Base-by-base conservation (phyloP, 2,888 invertebrate species). In the Maniola hyperantus region DNA sequence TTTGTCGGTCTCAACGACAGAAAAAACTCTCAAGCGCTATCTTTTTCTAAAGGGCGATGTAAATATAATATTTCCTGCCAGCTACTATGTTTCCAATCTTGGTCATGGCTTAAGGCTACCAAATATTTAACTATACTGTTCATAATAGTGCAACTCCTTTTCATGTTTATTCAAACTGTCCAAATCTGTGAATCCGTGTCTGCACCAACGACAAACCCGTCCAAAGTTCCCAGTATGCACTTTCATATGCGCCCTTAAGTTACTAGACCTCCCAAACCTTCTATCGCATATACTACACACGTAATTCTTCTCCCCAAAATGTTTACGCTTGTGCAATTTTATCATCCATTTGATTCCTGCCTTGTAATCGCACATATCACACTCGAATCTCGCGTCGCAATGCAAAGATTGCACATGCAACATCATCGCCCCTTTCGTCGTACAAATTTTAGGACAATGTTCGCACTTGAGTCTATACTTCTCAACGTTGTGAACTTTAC, bases 241-340 rank as follows among this genome's bases (percentile, higher is more conserved):
- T 64, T 86, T 89, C 83, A 90, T 86, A 72, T 90, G 89, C 0
- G 83, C 79, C 5, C 88, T 71, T 4, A 90, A 65, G 65, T 89
- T 89, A 53, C 94, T 94, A 7, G 93, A 93, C 48, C 94, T 89
- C 0, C 93, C 89, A 55, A 94, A 93, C 73, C 84, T 85, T 53
- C 85, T 89, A 0, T 90, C 88, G 64, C 94, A 95, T n/a, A 93
- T 83, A 48, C 93, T 93, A 68, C 94, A 94, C 0, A 83, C 81
- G 65, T 93, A 93, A 11, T 87, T 84, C 10, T 87, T 91, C 1
- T 92, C 90, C 0, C 89, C 91, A 18, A 83, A 87, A 79, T 94
- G 94, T 48, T 88, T 91, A 20, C 88, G 84, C 60, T 86, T 87
- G 68, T 94, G 94, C 2, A 89, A 66, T 34, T 80, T 88, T 0